phyloP scores from a whole-genome alignment of 2,113 vertebrate species.

The Corythornis vintsioides region DNA sequence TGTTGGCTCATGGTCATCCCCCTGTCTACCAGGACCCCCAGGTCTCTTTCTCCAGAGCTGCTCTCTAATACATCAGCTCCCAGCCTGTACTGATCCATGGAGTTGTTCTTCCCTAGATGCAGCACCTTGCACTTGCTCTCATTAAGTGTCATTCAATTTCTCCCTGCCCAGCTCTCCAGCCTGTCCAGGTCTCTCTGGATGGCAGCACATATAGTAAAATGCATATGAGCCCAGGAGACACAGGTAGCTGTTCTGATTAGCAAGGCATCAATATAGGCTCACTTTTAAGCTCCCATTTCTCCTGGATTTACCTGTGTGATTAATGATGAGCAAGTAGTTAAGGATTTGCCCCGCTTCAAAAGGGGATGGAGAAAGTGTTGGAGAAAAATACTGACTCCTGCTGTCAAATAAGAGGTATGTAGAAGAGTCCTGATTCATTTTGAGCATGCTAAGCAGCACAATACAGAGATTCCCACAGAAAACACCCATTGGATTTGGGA shows the following conservation, averaged over 20 bases:
- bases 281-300: neutral
- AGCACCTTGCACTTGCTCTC: too few relatives aligned
- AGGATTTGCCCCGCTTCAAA: neutral
- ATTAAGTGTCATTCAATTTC: too few relatives aligned
- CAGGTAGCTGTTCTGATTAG: neutral
- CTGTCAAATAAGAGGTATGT: neutral
- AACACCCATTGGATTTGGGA: neutral
- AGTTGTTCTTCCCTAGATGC: too few relatives aligned
- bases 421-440: neutral
- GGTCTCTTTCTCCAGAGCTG: too few relatives aligned
- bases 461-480: neutral
- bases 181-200: too few relatives aligned
- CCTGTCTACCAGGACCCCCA: too few relatives aligned
- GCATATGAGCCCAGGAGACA: neutral
- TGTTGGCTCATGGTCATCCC: too few relatives aligned
- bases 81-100: too few relatives aligned
- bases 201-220: neutral
- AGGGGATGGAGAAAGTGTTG: neutral
- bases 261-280: neutral
- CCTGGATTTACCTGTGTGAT: neutral
- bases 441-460: neutral
- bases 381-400: neutral
- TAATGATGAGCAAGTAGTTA: neutral
- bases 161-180: too few relatives aligned
- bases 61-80: too few relatives aligned